These are phyloP conservation scores for Cichladusa arquata DNA, from an alignment of 2,113 vertebrate species.

Conservation along the genomic window DNA sequence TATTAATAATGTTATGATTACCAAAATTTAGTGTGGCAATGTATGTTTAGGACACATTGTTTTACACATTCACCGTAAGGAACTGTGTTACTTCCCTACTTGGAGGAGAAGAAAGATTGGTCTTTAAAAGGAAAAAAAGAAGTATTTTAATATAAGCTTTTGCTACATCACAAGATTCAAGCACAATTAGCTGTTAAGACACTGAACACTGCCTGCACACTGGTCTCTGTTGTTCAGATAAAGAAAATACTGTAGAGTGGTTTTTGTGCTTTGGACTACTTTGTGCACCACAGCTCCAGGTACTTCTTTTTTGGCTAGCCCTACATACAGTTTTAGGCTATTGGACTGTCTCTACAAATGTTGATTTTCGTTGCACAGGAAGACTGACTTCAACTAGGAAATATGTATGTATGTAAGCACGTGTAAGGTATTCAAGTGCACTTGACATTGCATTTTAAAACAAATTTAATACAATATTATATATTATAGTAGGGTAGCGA, in stretches of 20 bases:
- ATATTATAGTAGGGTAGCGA: background rate
- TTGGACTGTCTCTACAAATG: background rate
- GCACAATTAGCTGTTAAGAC: background rate
- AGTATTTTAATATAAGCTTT: background rate
- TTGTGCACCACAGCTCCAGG: background rate
- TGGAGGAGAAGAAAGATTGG: background rate
- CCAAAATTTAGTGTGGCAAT: background rate
- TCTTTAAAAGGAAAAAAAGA: background rate
- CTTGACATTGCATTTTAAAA: background rate
- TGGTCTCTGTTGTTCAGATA: background rate
- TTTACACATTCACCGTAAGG: background rate
- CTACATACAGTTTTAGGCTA: background rate
- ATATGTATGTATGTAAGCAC: fast-evolving
- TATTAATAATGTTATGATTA: background rate
- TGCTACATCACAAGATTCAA: background rate
- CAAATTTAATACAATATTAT: background rate
- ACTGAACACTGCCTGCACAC: background rate
- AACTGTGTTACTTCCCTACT: background rate
- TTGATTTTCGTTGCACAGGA: background rate
- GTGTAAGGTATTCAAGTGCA: background rate
- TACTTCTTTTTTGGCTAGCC: background rate
- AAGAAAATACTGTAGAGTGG: background rate
- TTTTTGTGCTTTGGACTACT: background rate
- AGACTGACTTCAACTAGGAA: background rate
- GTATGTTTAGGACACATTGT: background rate